Conservation (phyloP, 2,113 vertebrate genomes). For the Colossoma macropomum region DNA sequence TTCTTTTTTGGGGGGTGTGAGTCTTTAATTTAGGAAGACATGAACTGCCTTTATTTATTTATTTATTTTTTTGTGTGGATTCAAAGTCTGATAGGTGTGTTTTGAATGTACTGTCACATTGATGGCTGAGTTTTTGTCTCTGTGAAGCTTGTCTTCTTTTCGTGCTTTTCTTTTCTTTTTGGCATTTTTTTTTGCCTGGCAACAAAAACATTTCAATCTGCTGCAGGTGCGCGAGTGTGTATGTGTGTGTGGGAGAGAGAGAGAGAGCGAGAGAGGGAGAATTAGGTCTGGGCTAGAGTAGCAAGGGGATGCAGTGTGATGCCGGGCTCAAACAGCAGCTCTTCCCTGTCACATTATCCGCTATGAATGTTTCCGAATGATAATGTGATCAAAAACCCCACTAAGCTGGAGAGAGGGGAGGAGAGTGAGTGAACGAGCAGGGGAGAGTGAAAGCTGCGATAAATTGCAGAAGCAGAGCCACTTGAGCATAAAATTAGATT, state of each 20-base stretch:
- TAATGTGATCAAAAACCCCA: conserved; percentile 79
- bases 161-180: neutral
- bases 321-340: conserved; percentile 58
- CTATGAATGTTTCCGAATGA: conserved; percentile 78
- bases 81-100: neutral
- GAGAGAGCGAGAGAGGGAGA: neutral
- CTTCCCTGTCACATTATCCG: conserved; percentile 70
- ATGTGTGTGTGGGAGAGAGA: conserved; percentile 14
- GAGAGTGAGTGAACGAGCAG: conserved; percentile 54
- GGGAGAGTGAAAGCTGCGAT: conserved; percentile 73
- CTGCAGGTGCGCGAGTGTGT: neutral
- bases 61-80: neutral
- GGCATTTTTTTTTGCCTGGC: neutral
- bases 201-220: neutral
- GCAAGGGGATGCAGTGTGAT: conserved; percentile 30
- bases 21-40: no score
- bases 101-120: neutral
- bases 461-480: conserved; percentile 80
- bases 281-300: conserved; percentile 11
- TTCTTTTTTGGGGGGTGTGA: neutral
- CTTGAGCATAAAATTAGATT: conserved; percentile 89
- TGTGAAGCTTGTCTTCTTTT: neutral
- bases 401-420: conserved; percentile 61
- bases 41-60: neutral
- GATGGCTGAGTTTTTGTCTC: neutral